These are phyloP conservation scores for Chironex yamaguchii DNA, from an alignment of 30 jellyfish, hydroid and myxozoan species.

Conservation along the genomic window DNA sequence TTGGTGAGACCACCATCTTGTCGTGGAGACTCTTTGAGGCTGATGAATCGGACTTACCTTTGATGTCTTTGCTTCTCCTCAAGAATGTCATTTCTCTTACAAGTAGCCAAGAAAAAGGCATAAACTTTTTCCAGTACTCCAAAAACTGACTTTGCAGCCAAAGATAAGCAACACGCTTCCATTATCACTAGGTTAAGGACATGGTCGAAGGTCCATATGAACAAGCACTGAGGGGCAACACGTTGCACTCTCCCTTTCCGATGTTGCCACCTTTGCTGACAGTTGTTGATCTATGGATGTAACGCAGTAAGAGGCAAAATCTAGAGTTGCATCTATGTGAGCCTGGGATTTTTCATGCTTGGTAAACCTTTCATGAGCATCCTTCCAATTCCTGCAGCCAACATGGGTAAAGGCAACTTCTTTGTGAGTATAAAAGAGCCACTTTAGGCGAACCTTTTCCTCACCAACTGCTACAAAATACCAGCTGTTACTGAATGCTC, in stretches of 20 bases:
- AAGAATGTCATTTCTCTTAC: constrained; percentile 18
- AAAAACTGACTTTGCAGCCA: constrained; percentile 1
- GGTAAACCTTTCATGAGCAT: too few relatives aligned
- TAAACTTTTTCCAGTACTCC: constrained; percentile 4
- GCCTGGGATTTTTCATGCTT: too few relatives aligned
- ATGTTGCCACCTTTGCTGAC: background rate
- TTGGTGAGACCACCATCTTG: constrained; percentile 40
- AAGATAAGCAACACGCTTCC: constrained; percentile 5
- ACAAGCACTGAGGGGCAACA: background rate
- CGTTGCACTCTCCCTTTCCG: constrained; percentile 18
- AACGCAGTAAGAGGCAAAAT: background rate
- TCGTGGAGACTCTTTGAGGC: constrained; percentile 31
- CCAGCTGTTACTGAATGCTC: too few relatives aligned
- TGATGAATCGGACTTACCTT: background rate
- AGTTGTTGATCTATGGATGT: background rate
- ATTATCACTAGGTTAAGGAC: constrained; percentile 10
- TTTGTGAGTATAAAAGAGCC: too few relatives aligned
- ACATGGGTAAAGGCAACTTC: too few relatives aligned
- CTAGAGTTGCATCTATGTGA: too few relatives aligned
- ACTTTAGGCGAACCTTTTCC: too few relatives aligned
- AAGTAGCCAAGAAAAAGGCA: background rate
- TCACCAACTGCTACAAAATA: too few relatives aligned
- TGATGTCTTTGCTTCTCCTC: background rate
- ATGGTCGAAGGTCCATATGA: constrained; percentile 26
- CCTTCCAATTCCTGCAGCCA: too few relatives aligned